Evolutionary conservation across 2,888 invertebrate genomes (phyloP), one percentile per base, ranked within the genome.

Genomic region (Opisthograptis luteolata): DNA sequence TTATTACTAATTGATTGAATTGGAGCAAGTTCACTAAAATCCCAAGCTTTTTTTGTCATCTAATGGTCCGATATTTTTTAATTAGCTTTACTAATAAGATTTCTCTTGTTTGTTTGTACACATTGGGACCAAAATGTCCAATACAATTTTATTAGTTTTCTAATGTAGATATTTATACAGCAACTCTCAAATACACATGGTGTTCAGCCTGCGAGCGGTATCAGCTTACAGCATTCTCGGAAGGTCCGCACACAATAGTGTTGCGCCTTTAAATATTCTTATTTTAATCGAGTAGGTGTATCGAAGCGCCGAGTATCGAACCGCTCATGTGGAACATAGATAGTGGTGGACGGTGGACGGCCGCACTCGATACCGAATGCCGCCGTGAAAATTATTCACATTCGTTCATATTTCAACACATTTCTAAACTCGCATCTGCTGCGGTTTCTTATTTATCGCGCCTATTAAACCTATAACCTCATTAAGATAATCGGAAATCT

Each of bases 301-400:
- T 84, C 84, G 81, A 75, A 73, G 68, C 70, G 74, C 71, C 75
- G 75, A 76, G 75, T 73, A 79, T 80, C 81, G 77, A 68, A 60
- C 70, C 86, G 75, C 68, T 79, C 88, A 89, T 89, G 89, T 81
- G 87, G 88, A 89, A 90, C 72, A 68, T 65, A 76, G 90, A 89
- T 89, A 87, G 81, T 80, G 87, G 82, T 81, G 86, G 85, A 82
- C 87, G 76, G 70, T 79, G 83, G 84, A 73, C 84, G 71, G 63
- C 65, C 59, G 53, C 69, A 69, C 59, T 53, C 61, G 66, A 68
- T 70, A 70, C 79, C 64, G 68, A 65, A 67, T 65, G 61, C 65
- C 66, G 73, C 68, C 73, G 50, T 52, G 57, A 76, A 79, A 77
- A 84, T 77, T 81, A 81, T 79, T 86, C 79, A 81, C 79, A 84